Evolutionary conservation across 2,888 invertebrate species (phyloP).

Genomic region (Diaprepes abbreviatus): DNA sequence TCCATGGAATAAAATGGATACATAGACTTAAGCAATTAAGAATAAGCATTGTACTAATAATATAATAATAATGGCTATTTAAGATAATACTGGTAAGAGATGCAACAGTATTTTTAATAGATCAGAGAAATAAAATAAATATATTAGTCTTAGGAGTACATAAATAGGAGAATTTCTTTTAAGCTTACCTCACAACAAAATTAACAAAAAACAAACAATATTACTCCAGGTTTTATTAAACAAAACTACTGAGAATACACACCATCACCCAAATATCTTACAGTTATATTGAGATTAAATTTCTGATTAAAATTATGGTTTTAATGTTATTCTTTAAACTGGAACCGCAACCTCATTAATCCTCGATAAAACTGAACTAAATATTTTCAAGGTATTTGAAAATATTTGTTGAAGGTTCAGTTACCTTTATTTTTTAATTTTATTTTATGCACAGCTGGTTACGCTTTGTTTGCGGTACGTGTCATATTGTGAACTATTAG

Average conservation of each 20-base stretch:
- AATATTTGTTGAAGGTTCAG: slow-evolving; percentile 17
- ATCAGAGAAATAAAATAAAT: no score
- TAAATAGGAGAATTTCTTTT: no score
- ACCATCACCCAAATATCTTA: neutral
- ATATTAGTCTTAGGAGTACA: no score
- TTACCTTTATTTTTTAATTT: slow-evolving; percentile 11
- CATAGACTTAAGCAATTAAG: no score
- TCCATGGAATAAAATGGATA: no score
- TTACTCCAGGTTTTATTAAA: no score
- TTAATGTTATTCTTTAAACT: slow-evolving; percentile 22
- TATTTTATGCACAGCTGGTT: slow-evolving; percentile 6
- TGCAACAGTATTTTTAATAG: no score
- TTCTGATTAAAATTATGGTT: slow-evolving; percentile 13
- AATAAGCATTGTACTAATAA: no score
- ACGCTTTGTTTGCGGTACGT: slow-evolving; percentile 17
- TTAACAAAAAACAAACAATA: no score
- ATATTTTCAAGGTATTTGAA: slow-evolving; percentile 9
- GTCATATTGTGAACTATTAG: slow-evolving; percentile 6
- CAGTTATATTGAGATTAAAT: slow-evolving; percentile 15
- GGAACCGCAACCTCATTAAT: slow-evolving; percentile 8
- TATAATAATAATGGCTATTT: no score
- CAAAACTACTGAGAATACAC: neutral
- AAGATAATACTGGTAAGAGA: no score
- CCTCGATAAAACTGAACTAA: slow-evolving; percentile 5
- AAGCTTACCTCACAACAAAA: no score